Base-by-base conservation (phyloP, 2,888 invertebrate species). In the Agrenia bidenticulata region DNA sequence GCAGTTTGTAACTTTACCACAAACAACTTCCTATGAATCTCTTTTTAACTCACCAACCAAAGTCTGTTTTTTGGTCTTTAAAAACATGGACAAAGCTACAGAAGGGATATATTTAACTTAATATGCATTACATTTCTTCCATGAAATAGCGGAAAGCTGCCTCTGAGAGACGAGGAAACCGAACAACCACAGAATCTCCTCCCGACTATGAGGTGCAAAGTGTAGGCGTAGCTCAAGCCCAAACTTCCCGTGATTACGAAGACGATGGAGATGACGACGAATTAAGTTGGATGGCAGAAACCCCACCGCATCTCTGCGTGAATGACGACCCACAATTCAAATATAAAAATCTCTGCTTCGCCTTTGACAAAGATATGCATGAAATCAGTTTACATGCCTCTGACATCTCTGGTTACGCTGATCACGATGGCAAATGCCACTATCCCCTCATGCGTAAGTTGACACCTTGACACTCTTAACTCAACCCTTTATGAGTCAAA, bases 401-500 rank as follows among this genome's bases (percentile, higher is more conserved):
- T 17, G 70, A 59, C n/a, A 68, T 75, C 39, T 61, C 69, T 5
- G 73, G 72, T n/a, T 72, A 69, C 56, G 41, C 45, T 15, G 71
- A 71, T 57, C 60, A 69, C 4, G 66, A 72, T 51, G 73, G 71
- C 23, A 73, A 71, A 32, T 75, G 75, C 53, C 75, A 72, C 53
- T 75, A 75, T 50, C 73, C 72, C 27, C 65, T 75, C n/a, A 39
- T 64, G 21, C 63, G 75, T 75, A 69, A 70, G 71, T 45, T 21
- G 26, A 21, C 49, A 23, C 19, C 5, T 58, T 23, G 13, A 24
- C 27, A 32, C 32, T 32, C 11, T 32, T 32, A 11, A 11, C 11
- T 32, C 32, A 32, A 32, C 4, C 5, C 4, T 11, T 32, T 32
- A 7, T 32, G 32, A 32, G 32, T 32, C 32, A 11, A 32, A 32